These are phyloP conservation scores for Amiota mariae DNA, from an alignment of 2,888 invertebrate species.

Conservation along the genomic window DNA sequence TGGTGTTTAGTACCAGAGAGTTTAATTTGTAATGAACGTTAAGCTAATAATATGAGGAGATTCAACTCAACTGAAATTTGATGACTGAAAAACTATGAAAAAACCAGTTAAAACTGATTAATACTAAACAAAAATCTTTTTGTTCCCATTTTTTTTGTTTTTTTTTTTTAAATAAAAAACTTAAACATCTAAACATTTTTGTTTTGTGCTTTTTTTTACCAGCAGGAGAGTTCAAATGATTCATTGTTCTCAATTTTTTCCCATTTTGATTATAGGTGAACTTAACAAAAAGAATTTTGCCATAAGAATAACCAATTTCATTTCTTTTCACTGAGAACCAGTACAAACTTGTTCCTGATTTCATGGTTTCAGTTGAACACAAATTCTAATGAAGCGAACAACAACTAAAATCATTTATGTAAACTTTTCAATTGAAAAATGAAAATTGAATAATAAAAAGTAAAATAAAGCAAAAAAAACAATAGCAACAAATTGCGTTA, in stretches of 20 bases:
- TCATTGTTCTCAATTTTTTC: no score
- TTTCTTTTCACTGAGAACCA: not conserved
- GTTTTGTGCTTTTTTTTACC: no score
- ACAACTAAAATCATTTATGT: slow-evolving; percentile 23
- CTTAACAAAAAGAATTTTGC: not conserved
- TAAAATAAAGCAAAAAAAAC: slow-evolving; percentile 39
- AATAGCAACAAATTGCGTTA: slow-evolving; percentile 36
- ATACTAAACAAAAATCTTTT: no score
- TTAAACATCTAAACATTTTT: no score
- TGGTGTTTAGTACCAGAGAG: not conserved
- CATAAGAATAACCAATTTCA: not conserved
- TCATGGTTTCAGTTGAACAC: slow-evolving; percentile 11
- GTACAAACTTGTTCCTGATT: not conserved
- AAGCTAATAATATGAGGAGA: not conserved
- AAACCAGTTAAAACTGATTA: no score
- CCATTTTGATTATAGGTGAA: no score
- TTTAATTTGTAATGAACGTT: not conserved
- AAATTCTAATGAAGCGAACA: slow-evolving; percentile 18
- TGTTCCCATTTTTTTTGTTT: not conserved
- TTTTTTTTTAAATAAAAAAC: not conserved
- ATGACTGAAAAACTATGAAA: no score
- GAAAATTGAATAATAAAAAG: slow-evolving; percentile 34
- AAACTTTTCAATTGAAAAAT: slow-evolving; percentile 52
- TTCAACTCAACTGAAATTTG: not conserved
- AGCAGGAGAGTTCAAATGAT: no score